Evolutionary conservation across 2,113 vertebrate genomes (phyloP).

Genomic region (Casuarius casuarius): DNA sequence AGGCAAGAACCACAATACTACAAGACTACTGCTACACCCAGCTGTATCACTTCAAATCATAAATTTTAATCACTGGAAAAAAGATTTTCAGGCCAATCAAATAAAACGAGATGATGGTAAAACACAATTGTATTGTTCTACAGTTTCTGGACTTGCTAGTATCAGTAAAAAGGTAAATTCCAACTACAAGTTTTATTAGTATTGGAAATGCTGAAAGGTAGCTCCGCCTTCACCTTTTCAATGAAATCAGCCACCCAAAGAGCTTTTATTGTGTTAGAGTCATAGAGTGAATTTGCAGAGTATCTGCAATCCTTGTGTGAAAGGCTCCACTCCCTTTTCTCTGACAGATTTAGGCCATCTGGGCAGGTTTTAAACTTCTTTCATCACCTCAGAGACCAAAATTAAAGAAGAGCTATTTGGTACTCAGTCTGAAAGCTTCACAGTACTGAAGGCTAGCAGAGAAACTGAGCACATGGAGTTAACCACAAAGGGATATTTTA

Average conservation of each 20-base stretch:
- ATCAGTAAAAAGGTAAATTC: constrained; percentile 5
- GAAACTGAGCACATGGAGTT: constrained; percentile 10
- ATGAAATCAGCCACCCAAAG: constrained; percentile 26
- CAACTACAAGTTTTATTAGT: neutral
- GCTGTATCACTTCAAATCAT: constrained; percentile 16
- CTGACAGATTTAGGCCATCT: constrained; percentile 66
- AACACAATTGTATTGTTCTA: constrained; percentile 2
- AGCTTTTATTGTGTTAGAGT: constrained; percentile 29
- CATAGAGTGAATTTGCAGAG: constrained; percentile 36
- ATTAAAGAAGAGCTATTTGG: constrained; percentile 8
- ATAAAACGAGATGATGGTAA: constrained; percentile 4
- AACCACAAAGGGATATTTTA: constrained; percentile 19
- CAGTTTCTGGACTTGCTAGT: neutral
- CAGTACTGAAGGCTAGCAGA: neutral
- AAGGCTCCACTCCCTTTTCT: neutral
- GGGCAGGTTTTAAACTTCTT: constrained; percentile 46
- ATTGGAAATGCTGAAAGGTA: constrained; percentile 4
- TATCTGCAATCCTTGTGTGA: neutral
- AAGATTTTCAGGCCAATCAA: constrained; percentile 23
- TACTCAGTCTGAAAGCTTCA: neutral
- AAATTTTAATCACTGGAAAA: constrained; percentile 31
- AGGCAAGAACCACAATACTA: neutral
- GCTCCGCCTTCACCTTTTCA: constrained; percentile 24
- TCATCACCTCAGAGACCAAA: constrained; percentile 29
- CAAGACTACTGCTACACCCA: neutral